Conservation (phyloP, 2,797 vertebrate species). For the Diplodus sargus region DNA sequence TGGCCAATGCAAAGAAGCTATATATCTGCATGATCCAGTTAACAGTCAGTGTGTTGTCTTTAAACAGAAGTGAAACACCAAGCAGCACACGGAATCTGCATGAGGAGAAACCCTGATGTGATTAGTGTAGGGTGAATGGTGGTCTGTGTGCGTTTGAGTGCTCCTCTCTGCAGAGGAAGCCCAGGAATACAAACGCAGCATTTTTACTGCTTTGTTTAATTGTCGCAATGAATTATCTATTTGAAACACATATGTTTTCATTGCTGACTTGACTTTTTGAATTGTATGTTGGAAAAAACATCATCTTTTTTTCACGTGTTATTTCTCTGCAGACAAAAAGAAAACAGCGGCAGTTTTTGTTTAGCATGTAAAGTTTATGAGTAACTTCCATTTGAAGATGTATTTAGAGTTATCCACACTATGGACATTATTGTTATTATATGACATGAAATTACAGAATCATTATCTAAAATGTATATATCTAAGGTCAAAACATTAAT, state of each 20-base stretch:
- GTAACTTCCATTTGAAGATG: not conserved
- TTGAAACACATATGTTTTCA: not conserved
- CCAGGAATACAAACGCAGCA: not conserved
- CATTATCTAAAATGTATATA: not conserved
- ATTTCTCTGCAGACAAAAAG: not conserved
- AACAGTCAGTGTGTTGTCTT: slow-evolving; percentile 1
- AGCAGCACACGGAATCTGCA: slow-evolving; percentile 3
- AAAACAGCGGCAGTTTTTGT: not conserved
- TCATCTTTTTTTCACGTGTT: not conserved
- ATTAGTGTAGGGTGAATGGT: slow-evolving; percentile 28
- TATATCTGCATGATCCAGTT: not conserved
- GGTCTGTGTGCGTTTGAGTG: not conserved
- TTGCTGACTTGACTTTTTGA: not conserved
- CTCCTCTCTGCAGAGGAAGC: slow-evolving; percentile 4
- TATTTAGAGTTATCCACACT: not conserved
- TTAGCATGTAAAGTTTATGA: not conserved
- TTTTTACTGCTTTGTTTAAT: slow-evolving; percentile 1
- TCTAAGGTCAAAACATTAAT: not conserved
- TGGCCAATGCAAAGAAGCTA: not conserved
- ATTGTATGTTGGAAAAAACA: not conserved
- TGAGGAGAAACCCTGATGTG: slow-evolving; percentile 24
- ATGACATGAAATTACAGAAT: not conserved
- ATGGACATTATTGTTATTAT: not conserved
- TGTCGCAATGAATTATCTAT: not conserved
- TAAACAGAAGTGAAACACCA: slow-evolving; percentile 21